Evolutionary conservation across 2,113 vertebrate species (phyloP), one percentile per base, ranked within the genome.

Genomic region (Podilymbus podiceps): DNA sequence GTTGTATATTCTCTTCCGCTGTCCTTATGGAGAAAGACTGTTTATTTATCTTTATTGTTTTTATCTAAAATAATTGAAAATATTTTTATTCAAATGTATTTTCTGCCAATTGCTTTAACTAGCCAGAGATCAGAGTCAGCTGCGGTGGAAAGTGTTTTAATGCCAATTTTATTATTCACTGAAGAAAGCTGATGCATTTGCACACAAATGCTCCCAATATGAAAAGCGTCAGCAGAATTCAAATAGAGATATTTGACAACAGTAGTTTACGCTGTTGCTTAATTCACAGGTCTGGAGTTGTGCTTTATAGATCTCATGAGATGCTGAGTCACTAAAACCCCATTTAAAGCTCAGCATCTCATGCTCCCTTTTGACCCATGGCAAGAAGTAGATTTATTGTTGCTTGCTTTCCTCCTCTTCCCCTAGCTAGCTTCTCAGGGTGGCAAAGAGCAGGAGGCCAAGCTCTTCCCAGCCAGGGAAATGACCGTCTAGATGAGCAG

Each of bases 201-300:
- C 55, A 49, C 7, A 38, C 50, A 53, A 46, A 35, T 7, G 4
- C 2, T 9, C 40, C 59, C 2, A 2, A 30, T 16, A 21, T 33
- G 30, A 68, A 11, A 9, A 80, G 17, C 0, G 0, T 33, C 1
- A 2, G 28, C 35, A 75, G 42, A 53, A 71, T n/a, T 24, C 31
- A 44, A 49, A 42, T 6, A 27, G 0, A 53, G 50, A 5, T 35
- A 28, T 42, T n/a, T 66, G 68, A 25, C 47, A 71, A 2, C 1
- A 33, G 1, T 0, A 7, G 5, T 60, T 80, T 5, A 31, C 8
- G 2, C 22, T 25, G 11, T 33, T 72, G 35, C 6, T 53, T n/a
- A 47, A 44, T 23, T n/a, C 33, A 25, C 62, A 33, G 55, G 11
- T 22, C 38, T n/a, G 12, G 15, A 85, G 50, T 4, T 69, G 30